Base-by-base conservation (phyloP, 2,888 invertebrate species). In the Argyresthia albistria region DNA sequence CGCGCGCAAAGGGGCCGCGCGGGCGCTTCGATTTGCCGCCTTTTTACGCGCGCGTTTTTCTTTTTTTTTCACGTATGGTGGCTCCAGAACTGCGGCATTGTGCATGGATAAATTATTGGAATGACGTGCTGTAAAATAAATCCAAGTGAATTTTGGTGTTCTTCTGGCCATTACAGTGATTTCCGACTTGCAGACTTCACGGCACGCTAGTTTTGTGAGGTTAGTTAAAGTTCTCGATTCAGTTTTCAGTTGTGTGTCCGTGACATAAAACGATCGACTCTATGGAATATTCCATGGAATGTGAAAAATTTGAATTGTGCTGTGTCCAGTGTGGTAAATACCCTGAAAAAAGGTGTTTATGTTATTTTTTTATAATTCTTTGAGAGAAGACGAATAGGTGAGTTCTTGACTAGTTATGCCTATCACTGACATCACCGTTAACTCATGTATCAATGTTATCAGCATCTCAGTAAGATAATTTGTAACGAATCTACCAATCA, bases 1-100 rank as follows among this genome's bases (percentile, higher is more conserved):
- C 80, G 80, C 80, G 86, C 84, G 83, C 84, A 80, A 15, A 15
- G 47, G 42, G 11, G 37, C 16, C 43, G 14, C 25, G 50, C 39
- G 39, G 14, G 37, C 37, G 50, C 42, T 43, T 12, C 42, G 35
- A 9, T 42, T 51, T 51, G 14, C 51, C 51, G 45, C 51, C 37
- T 45, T 42, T 43, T 25, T 42, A 14, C 36, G 36, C 25, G 25
- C 14, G 12, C 9, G 35, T 16, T n/a, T 39, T 39, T 25, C 1
- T 39, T 25, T 39, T 25, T 39, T 25, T 25, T 15, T 42, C 8
- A 42, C 25, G 25, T 25, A 25, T 25, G 25, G 25, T 25, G 25
- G 25, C 2, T 25, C 25, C 25, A 25, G 25, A 4, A 25, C 6
- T 25, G 25, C 25, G 7, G 35, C 11, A 46, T 16, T 15, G 14